Evolutionary conservation across 2,797 vertebrate species (phyloP).

Genomic region (Discoglossus pictus): DNA sequence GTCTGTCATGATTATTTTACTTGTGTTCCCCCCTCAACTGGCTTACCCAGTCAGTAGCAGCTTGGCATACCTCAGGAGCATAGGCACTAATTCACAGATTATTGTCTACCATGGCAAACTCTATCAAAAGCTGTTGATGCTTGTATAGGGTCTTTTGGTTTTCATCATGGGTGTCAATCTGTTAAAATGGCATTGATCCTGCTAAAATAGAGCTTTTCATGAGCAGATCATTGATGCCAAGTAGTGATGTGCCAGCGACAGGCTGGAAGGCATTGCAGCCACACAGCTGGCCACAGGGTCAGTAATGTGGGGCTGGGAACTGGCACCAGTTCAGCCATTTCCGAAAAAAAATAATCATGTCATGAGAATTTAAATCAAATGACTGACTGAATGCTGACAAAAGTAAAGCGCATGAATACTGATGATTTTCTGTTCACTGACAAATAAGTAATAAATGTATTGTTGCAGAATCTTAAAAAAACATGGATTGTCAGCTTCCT

Average conservation of each 20-base stretch:
- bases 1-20: neutral
- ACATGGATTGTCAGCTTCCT: no score
- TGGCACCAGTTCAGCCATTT: constrained; percentile 7
- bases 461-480: no score
- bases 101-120: constrained; percentile 16
- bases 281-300: constrained; percentile 25
- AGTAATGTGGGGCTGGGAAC: constrained; percentile 12
- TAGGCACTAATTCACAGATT: constrained; percentile 26
- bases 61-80: constrained; percentile 12
- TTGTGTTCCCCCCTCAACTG: neutral
- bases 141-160: constrained; percentile 23
- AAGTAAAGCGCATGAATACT: no score
- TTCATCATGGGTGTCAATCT: constrained; percentile 16
- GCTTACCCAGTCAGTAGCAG: neutral
- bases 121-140: constrained; percentile 8
- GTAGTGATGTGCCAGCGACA: constrained; percentile 24
- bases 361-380: no score
- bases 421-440: no score
- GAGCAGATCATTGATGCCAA: constrained; percentile 21
- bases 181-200: constrained; percentile 10
- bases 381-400: no score
- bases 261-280: constrained; percentile 33
- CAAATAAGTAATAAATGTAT: no score
- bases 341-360: no score
- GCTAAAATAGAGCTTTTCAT: constrained; percentile 26